Evolutionary conservation across 2,888 invertebrate species (phyloP).

Genomic region (Euplexia lucipara): DNA sequence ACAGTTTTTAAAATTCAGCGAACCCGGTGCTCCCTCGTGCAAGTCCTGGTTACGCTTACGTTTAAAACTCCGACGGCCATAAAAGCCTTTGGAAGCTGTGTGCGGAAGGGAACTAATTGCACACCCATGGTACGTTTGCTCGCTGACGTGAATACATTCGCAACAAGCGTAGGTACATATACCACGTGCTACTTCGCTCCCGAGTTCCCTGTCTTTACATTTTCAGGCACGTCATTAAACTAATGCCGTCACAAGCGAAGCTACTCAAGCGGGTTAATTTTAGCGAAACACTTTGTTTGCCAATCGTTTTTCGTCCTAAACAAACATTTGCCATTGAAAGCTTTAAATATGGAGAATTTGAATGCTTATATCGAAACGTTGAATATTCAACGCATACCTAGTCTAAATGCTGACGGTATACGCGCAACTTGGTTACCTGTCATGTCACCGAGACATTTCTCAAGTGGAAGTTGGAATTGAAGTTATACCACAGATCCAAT

Average conservation of each 20-base stretch:
- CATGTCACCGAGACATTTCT: conserved; percentile 68
- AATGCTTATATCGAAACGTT: conserved; percentile 57
- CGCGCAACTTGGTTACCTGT: conserved; percentile 70
- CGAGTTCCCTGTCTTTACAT: conserved; percentile 51
- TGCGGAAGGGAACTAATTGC: conserved; percentile 83
- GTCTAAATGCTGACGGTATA: conserved; percentile 61
- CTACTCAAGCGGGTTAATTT: conserved; percentile 29
- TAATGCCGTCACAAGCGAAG: conserved; percentile 28
- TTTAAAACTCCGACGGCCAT: conserved; percentile 71
- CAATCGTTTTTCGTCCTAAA: conserved; percentile 47
- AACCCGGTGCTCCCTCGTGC: conserved; percentile 68
- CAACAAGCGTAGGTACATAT: conserved; percentile 67
- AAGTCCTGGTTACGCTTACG: conserved; percentile 68
- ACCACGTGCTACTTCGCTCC: conserved; percentile 46
- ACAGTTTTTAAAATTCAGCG: conserved; percentile 11
- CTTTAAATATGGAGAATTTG: conserved; percentile 52
- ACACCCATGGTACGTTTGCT: conserved; percentile 79
- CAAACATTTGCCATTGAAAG: conserved; percentile 46
- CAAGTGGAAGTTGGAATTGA: conserved; percentile 63
- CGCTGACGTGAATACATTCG: conserved; percentile 79
- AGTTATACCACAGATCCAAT: conserved; percentile 66
- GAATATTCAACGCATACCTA: conserved; percentile 75
- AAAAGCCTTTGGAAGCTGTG: conserved; percentile 75
- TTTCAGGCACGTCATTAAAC: conserved; percentile 48
- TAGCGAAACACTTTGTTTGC: conserved; percentile 32